Conservation (phyloP, 53 echinoderm and acorn worm genomes). For the Patiria pectinifera region DNA sequence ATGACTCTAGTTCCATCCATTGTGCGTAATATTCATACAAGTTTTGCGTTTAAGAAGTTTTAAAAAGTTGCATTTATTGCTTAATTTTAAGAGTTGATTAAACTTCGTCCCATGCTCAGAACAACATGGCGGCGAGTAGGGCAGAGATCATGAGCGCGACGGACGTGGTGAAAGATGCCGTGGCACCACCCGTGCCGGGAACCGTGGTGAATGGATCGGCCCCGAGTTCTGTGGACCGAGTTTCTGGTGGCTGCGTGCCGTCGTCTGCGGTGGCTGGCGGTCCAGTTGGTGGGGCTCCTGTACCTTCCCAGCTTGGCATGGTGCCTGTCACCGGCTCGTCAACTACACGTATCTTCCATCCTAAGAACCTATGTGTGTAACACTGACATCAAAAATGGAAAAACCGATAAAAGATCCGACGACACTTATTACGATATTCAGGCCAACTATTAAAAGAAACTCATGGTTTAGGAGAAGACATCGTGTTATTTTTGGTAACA, state of each 20-base stretch:
- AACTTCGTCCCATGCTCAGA: neutral
- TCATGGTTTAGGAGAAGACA: no score
- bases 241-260: neutral
- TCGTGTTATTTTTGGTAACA: no score
- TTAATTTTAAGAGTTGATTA: neutral
- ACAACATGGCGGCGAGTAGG: neutral
- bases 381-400: constrained; percentile 53
- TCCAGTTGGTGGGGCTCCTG: neutral
- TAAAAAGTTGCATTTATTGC: neutral
- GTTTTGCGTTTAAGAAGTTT: neutral
- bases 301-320: neutral
- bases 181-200: neutral
- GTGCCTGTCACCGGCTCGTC: constrained; percentile 33
- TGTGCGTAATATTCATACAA: neutral
- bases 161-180: neutral
- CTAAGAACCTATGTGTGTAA: constrained; percentile 83
- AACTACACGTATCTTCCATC: constrained; percentile 86
- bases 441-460: neutral
- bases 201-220: neutral
- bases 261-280: neutral
- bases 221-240: neutral
- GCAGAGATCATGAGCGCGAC: neutral
- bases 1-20: neutral
- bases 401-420: neutral
- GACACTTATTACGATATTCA: neutral